Evolutionary conservation across 2,797 vertebrate genomes (phyloP).

Genomic region (Okamejei kenojei): DNA sequence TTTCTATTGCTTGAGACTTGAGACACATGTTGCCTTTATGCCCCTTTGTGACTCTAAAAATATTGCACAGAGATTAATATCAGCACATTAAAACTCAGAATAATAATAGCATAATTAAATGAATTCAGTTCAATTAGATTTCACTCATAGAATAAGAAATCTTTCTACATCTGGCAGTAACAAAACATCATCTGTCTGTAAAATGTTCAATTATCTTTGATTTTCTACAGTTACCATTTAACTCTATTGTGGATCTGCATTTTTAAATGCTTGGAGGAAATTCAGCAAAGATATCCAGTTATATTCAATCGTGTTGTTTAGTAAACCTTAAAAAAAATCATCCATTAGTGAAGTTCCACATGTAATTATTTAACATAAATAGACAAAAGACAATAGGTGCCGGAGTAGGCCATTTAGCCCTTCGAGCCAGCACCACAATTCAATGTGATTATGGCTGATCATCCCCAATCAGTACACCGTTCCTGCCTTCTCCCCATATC

Average conservation of each 20-base stretch:
- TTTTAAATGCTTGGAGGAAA: not conserved
- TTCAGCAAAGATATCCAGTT: not conserved
- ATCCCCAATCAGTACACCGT: too few species aligned
- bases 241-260: not conserved
- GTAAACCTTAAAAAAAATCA: not conserved
- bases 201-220: conserved; percentile 11
- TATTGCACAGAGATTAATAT: not conserved
- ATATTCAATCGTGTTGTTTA: not conserved
- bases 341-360: too few species aligned
- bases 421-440: too few species aligned
- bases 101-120: conserved; percentile 6
- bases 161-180: not conserved
- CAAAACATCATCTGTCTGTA: not conserved
- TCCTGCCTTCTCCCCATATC: too few species aligned
- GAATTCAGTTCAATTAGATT: conserved; percentile 25
- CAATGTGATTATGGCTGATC: too few species aligned
- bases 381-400: too few species aligned
- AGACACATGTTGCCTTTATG: not conserved
- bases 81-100: not conserved
- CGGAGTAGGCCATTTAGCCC: too few species aligned
- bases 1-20: not conserved
- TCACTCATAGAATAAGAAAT: not conserved
- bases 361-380: not conserved
- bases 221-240: not conserved
- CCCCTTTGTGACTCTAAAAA: not conserved